Percentiles rank a stretch among this genome's conserved stretches.
Evolutionary conservation across 2,113 vertebrate genomes (phyloP).

Genomic region (Catharus fuscescens): DNA sequence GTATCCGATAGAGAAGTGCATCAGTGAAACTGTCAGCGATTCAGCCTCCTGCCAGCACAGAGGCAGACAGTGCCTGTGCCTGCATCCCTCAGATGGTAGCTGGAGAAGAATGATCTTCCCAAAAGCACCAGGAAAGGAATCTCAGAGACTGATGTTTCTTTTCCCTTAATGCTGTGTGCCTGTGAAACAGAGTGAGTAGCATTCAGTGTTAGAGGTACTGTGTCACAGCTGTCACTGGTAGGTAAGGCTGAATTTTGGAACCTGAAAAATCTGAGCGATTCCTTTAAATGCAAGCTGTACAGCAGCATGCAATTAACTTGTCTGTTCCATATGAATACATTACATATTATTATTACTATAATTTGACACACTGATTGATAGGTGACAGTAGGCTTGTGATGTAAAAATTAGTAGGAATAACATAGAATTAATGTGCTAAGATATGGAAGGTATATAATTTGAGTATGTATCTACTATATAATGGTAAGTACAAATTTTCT

Average conservation of each 20-base stretch:
- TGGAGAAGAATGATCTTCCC: background rate
- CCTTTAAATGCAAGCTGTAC: background rate
- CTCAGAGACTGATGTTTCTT: background rate
- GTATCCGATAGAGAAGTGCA: background rate
- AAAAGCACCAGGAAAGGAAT: background rate
- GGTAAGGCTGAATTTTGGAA: background rate
- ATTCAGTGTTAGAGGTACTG: background rate
- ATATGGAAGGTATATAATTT: background rate
- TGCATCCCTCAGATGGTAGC: background rate
- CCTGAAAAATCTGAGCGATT: background rate
- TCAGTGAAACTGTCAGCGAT: slow-evolving; percentile 6
- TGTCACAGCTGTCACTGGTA: background rate
- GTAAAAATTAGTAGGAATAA: background rate
- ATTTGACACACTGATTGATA: background rate
- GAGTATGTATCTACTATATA: background rate
- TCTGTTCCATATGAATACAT: background rate
- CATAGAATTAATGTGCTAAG: background rate
- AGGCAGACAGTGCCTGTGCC: background rate
- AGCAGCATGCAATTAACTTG: background rate
- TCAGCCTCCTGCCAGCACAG: slow-evolving; percentile 25
- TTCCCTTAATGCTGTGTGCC: background rate
- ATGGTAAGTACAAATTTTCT: background rate
- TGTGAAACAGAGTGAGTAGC: background rate
- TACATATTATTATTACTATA: background rate
- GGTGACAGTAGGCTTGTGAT: background rate